These are phyloP conservation scores for Zoroaster sp. DNA, from an alignment of 53 echinoderm and acorn worm species.

Conservation along the genomic window DNA sequence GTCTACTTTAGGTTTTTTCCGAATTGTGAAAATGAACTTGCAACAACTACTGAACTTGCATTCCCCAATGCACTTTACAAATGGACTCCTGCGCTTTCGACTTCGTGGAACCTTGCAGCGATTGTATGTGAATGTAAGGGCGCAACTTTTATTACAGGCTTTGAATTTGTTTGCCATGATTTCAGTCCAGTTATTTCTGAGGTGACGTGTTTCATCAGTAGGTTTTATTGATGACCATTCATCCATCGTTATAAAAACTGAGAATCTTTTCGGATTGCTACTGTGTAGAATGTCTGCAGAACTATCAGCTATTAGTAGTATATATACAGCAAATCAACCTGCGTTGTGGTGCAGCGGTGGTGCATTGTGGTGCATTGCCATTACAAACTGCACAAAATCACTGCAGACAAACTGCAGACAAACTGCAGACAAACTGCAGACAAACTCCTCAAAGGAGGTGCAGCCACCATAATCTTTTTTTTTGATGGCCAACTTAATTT, in stretches of 20 bases:
- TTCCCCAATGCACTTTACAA: background rate
- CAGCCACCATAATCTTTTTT: too few relatives aligned
- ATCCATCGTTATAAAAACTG: background rate
- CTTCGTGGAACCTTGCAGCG: background rate
- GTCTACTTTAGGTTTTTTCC: background rate
- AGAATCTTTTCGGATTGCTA: background rate
- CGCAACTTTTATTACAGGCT: background rate
- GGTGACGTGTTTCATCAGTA: background rate
- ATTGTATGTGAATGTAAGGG: slow-evolving; percentile 27
- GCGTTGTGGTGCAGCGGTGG: too few relatives aligned
- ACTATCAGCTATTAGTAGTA: too few relatives aligned
- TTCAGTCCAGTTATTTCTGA: slow-evolving; percentile 49
- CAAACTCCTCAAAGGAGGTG: too few relatives aligned
- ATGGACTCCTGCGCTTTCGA: background rate
- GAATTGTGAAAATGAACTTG: slow-evolving; percentile 15
- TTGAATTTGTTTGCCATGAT: background rate
- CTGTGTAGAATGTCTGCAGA: too few relatives aligned
- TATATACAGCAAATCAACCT: too few relatives aligned
- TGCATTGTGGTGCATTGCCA: too few relatives aligned
- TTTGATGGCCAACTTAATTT: too few relatives aligned
- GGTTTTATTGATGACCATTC: slow-evolving; percentile 23
- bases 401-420: too few relatives aligned
- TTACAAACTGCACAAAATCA: too few relatives aligned
- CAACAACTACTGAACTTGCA: slow-evolving; percentile 24
- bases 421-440: too few relatives aligned